phyloP scores from a whole-genome alignment of 2,888 invertebrate species.

The Antitype chi region DNA sequence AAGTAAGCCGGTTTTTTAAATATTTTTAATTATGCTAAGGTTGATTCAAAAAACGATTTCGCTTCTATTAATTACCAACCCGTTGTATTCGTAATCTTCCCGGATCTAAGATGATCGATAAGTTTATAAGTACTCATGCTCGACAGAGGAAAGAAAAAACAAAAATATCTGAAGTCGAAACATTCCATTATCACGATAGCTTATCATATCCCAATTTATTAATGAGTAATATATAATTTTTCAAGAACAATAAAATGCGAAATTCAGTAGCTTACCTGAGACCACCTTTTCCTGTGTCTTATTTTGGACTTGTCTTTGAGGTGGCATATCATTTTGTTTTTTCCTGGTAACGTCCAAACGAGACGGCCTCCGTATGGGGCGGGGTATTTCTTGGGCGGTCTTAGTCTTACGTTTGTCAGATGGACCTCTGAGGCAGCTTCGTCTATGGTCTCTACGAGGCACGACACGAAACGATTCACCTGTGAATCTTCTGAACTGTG shows the following conservation, averaged over 20 bases:
- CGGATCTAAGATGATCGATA: slow-evolving; percentile 38
- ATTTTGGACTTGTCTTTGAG: slow-evolving; percentile 97
- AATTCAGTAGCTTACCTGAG: slow-evolving; percentile 91
- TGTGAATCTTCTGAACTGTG: slow-evolving; percentile 93
- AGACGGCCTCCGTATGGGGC: slow-evolving; percentile 97
- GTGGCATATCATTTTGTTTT: slow-evolving; percentile 96
- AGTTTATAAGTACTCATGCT: neutral
- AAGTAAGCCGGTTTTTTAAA: too few relatives aligned
- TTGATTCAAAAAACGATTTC: neutral
- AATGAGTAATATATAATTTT: slow-evolving; percentile 9
- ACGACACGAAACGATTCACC: slow-evolving; percentile 95
- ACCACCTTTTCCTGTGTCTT: slow-evolving; percentile 97
- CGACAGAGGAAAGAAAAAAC: slow-evolving; percentile 19
- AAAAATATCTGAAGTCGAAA: slow-evolving; percentile 22
- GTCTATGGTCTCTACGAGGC: slow-evolving; percentile 93
- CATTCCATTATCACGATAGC: slow-evolving; percentile 36
- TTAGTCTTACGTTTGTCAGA: slow-evolving; percentile 91
- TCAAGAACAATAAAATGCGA: slow-evolving; percentile 19
- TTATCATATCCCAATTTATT: slow-evolving; percentile 40
- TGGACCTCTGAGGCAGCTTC: slow-evolving; percentile 94
- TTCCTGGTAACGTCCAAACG: slow-evolving; percentile 96
- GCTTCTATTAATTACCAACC: slow-evolving; percentile 1
- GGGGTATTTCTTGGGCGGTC: slow-evolving; percentile 93
- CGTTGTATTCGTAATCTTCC: slow-evolving; percentile 11
- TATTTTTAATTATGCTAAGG: neutral